These are phyloP conservation scores for Odontesthes bonariensis DNA, from an alignment of 2,113 vertebrate genomes.

Conservation along the genomic window DNA sequence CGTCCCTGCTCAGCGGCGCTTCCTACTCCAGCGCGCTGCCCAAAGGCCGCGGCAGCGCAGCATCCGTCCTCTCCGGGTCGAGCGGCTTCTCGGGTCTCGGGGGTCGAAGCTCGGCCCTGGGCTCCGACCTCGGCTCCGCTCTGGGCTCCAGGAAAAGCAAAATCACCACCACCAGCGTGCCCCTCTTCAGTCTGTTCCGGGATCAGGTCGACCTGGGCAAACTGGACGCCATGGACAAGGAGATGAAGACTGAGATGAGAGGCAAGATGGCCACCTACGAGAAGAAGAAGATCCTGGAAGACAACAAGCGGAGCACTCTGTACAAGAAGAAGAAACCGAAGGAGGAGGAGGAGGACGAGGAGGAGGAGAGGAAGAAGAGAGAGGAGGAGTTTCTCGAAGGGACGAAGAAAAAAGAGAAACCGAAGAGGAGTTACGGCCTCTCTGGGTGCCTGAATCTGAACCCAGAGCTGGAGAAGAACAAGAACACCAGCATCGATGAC, in stretches of 20 bases:
- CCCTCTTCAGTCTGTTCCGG: constrained; percentile 92
- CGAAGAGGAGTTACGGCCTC: constrained; percentile 67
- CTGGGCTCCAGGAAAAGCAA: constrained; percentile 72
- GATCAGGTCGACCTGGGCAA: constrained; percentile 90
- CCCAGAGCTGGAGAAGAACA: constrained; percentile 68
- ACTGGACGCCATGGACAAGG: constrained; percentile 89
- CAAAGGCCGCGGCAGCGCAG: constrained; percentile 45
- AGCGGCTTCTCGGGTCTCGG: constrained; percentile 57
- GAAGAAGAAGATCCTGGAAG: constrained; percentile 90
- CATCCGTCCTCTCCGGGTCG: constrained; percentile 82
- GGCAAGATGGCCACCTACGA: constrained; percentile 90
- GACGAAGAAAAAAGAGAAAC: constrained; percentile 62
- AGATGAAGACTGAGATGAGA: constrained; percentile 89
- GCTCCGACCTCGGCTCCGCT: constrained; percentile 39
- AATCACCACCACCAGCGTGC: constrained; percentile 89
- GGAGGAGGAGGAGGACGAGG: constrained; percentile 82
- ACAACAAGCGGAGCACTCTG: constrained; percentile 93
- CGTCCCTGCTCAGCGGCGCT: constrained; percentile 83
- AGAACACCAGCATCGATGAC: constrained; percentile 80
- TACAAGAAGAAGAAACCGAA: constrained; percentile 94
- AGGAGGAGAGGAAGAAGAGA: constrained; percentile 60
- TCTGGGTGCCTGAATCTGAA: constrained; percentile 77
- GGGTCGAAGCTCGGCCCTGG: constrained; percentile 31
- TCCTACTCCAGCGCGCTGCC: constrained; percentile 73
- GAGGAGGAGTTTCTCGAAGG: constrained; percentile 77